Conservation (phyloP, 2,797 vertebrate species). For the Huso huso region DNA sequence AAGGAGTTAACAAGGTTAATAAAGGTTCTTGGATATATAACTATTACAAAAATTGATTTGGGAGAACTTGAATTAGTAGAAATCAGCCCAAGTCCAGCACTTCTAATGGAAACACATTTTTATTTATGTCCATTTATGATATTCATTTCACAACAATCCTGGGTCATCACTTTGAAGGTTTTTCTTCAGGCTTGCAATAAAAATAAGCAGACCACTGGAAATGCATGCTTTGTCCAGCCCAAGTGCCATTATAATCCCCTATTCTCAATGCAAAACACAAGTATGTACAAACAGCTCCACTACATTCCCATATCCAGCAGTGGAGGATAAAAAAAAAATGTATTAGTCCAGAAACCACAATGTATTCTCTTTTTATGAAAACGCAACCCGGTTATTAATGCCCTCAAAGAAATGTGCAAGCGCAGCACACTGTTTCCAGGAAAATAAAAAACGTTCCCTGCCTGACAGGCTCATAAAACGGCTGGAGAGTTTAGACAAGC, state of each 20-base stretch:
- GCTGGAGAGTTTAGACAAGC: neutral
- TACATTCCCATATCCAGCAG: too few relatives aligned
- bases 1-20: too few relatives aligned
- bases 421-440: constrained; percentile 7
- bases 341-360: neutral
- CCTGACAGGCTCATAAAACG: neutral
- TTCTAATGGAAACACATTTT: constrained; percentile 6
- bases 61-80: too few relatives aligned
- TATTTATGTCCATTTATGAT: constrained; percentile 19
- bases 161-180: constrained; percentile 5
- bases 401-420: constrained; percentile 9
- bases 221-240: too few relatives aligned
- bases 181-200: too few relatives aligned
- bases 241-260: too few relatives aligned
- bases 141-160: constrained; percentile 26
- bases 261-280: too few relatives aligned
- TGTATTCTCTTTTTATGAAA: neutral
- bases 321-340: neutral
- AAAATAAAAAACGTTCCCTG: neutral
- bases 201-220: too few relatives aligned
- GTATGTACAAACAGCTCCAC: too few relatives aligned
- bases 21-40: too few relatives aligned
- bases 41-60: too few relatives aligned
- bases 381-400: neutral
- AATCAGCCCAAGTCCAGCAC: too few relatives aligned